Percentiles rank a stretch among this genome's conserved stretches.
Evolutionary conservation across 1,140 invertebrate genomes (phyloP).

Genomic region (Drosophila kepulauana): DNA sequence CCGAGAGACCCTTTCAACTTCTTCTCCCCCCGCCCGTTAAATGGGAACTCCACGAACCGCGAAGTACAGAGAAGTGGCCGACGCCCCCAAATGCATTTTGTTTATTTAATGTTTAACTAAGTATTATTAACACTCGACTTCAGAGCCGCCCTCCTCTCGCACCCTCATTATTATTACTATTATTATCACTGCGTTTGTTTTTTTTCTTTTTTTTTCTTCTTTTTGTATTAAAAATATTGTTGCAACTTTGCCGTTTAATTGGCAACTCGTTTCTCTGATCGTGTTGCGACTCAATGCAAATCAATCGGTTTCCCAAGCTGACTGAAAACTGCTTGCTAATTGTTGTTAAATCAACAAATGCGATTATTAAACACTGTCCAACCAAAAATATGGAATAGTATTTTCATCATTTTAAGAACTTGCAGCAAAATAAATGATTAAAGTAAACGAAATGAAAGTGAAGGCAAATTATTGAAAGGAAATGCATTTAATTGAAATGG

Average conservation of each 20-base stretch:
- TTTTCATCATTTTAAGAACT: background rate
- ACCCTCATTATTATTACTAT: conserved; percentile 8
- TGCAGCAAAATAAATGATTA: too few relatives aligned
- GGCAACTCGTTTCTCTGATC: conserved; percentile 40
- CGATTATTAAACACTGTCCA: conserved; percentile 30
- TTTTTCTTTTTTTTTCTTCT: background rate
- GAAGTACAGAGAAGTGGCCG: background rate
- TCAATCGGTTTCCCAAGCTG: conserved; percentile 42
- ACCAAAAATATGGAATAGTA: background rate
- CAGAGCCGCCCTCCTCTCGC: background rate
- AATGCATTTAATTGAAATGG: too few relatives aligned
- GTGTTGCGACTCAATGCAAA: conserved; percentile 48
- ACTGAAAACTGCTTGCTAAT: conserved; percentile 43
- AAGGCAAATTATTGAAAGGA: too few relatives aligned
- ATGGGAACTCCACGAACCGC: too few relatives aligned
- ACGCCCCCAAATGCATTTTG: conserved; percentile 30
- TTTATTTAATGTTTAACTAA: conserved; percentile 27
- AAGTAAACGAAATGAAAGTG: too few relatives aligned
- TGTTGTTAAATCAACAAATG: conserved; percentile 47
- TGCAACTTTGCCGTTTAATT: conserved; percentile 39
- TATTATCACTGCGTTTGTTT: conserved; percentile 2
- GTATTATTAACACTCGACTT: background rate
- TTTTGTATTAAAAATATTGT: conserved; percentile 3
- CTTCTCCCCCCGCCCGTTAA: background rate
- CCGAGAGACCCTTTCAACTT: background rate